phyloP scores from a whole-genome alignment of 1,140 invertebrate species.

The Drosophila grimshawi region DNA sequence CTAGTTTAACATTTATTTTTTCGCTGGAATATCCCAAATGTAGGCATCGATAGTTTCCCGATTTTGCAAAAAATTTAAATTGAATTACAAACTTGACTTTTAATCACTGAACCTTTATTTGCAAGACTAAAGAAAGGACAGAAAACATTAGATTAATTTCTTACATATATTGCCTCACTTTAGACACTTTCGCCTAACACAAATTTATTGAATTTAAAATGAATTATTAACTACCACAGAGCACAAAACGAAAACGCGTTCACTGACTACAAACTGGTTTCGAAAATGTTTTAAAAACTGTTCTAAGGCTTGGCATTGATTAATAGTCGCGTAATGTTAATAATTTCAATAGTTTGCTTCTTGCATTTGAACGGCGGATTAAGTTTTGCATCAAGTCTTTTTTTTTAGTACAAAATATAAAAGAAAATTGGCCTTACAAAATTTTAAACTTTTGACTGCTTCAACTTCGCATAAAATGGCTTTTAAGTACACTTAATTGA shows the following conservation, averaged over 20 bases:
- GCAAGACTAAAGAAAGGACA: constrained; percentile 55
- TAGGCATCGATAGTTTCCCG: not conserved
- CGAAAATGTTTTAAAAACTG: constrained; percentile 57
- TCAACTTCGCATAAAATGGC: constrained; percentile 23
- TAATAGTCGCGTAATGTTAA: constrained; percentile 34
- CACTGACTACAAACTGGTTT: constrained; percentile 19
- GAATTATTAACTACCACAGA: constrained; percentile 50
- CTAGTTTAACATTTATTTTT: not conserved
- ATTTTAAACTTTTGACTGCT: constrained; percentile 7
- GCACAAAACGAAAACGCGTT: constrained; percentile 47
- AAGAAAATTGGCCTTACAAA: constrained; percentile 17
- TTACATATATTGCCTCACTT: constrained; percentile 60
- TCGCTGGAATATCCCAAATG: not conserved
- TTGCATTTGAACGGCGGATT: constrained; percentile 65
- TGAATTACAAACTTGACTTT: not conserved
- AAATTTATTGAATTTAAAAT: constrained; percentile 40
- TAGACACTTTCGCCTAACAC: constrained; percentile 47
- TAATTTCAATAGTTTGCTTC: constrained; percentile 50
- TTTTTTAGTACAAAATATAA: constrained; percentile 18
- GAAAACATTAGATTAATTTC: constrained; percentile 13
- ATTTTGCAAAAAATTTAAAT: not conserved
- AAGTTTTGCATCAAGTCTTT: constrained; percentile 43
- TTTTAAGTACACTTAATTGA: constrained; percentile 53
- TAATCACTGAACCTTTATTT: constrained; percentile 59
- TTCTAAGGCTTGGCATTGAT: constrained; percentile 54